These are phyloP conservation scores for Nannoperca australis DNA, from an alignment of 2,797 vertebrate species.

Conservation along the genomic window DNA sequence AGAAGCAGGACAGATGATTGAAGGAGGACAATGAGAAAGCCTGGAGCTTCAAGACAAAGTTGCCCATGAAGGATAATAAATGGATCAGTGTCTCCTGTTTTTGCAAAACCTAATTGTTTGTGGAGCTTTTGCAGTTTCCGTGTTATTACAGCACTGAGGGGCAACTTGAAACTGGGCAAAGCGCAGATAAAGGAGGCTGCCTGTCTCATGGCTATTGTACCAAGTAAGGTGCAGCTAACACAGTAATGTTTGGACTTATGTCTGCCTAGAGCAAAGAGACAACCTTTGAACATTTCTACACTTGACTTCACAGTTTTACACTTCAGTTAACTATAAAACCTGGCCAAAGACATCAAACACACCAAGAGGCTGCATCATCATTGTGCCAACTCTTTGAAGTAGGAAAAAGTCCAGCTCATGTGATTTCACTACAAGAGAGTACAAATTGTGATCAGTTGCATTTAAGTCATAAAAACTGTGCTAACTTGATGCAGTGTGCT, in stretches of 20 bases:
- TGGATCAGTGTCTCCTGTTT: background rate
- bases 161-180: background rate
- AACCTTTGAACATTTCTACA: constrained; percentile 40
- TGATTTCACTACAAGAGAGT: background rate
- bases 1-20: constrained; percentile 31
- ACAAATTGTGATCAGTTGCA: background rate
- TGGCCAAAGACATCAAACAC: constrained; percentile 35
- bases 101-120: background rate
- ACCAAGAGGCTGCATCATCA: background rate
- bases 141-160: background rate
- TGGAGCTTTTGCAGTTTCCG: background rate
- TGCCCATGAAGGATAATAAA: background rate
- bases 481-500: background rate
- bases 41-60: constrained; percentile 5
- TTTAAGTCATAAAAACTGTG: background rate
- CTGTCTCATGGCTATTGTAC: background rate
- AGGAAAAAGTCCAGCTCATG: constrained; percentile 5
- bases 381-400: constrained; percentile 21
- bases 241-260: constrained; percentile 19
- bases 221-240: constrained; percentile 14
- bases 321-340: constrained; percentile 14
- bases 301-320: constrained; percentile 13
- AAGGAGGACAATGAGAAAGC: constrained; percentile 20
- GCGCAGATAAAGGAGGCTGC: constrained; percentile 11
- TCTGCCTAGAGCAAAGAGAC: constrained; percentile 27